Evolutionary conservation across 2,888 invertebrate genomes (phyloP), one percentile per base, ranked within the genome.

Genomic region (Agrypnus murinus): DNA sequence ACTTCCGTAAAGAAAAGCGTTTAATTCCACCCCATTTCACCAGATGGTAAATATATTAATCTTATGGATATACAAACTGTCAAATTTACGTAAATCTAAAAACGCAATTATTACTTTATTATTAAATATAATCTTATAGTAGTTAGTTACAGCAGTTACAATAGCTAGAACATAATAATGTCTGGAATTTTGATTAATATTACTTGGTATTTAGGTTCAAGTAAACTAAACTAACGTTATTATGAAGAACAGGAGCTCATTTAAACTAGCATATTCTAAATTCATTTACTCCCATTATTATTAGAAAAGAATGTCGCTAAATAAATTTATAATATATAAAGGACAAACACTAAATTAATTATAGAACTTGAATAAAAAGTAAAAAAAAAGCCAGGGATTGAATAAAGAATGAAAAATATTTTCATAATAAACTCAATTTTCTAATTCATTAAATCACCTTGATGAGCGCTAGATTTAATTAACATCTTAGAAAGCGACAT

Each of bases 401-500:
- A 48, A 31, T 31, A 48, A 43, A 43, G 43, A 43, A 43, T 19
- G 48, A 43, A 43, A 10, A 17, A 55, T 15, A 31, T 58, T 58
- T 40, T 14, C 32, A 58, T 45, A 65, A 48, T 65, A 58, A 65
- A 65, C 46, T 65, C 55, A 34, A 57, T 65, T 65, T 65, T 46
- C 45, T 65, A 19, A 65, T 48, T 65, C 55, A 65, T 55, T 65
- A 55, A 55, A 55, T 38, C 65, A 55, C 64, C 55, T 65, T 38
- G 34, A 57, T 8, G 65, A 65, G 46, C 58, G 46, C 40, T 58
- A 65, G 55, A 58, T 58, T 58, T 65, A 65, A 65, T 65, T 65
- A 65, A 65, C 58, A 57, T 48, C 43, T 65, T 58, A 65, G 57
- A 46, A 65, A 48, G 40, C 38, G 57, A 58, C 65, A 65, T 58